These are phyloP conservation scores for Panonychus citri DNA, from an alignment of 1,140 invertebrate genomes.

Conservation along the genomic window DNA sequence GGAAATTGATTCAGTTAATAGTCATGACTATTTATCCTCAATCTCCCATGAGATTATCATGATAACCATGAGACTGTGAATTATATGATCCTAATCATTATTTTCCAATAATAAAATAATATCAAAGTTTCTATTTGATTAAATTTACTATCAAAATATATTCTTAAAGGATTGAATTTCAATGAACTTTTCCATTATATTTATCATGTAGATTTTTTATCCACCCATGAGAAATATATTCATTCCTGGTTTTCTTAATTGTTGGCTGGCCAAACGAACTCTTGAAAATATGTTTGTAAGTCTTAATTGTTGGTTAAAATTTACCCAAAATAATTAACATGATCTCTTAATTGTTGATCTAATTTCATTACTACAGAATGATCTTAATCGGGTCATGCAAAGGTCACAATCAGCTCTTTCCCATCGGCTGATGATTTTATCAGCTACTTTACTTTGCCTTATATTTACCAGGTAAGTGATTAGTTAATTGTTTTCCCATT, in stretches of 20 bases:
- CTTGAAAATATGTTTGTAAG: slow-evolving; percentile 97
- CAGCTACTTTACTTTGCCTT: slow-evolving; percentile 77
- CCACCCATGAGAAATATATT: slow-evolving; percentile 72
- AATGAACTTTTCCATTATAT: neutral
- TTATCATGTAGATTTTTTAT: slow-evolving; percentile 52
- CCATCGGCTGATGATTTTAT: slow-evolving; percentile 82
- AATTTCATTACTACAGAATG: slow-evolving; percentile 42
- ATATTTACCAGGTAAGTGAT: slow-evolving; percentile 73
- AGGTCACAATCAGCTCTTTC: slow-evolving; percentile 86
- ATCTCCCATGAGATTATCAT: too few relatives aligned
- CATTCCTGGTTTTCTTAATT: slow-evolving; percentile 91
- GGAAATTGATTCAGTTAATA: too few relatives aligned
- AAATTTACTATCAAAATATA: neutral
- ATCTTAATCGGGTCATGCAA: slow-evolving; percentile 87
- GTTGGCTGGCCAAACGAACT: slow-evolving; percentile 88
- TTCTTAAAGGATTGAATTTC: too few relatives aligned
- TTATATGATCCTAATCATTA: too few relatives aligned
- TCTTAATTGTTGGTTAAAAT: too few relatives aligned
- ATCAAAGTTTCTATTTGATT: too few relatives aligned
- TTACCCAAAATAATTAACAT: too few relatives aligned
- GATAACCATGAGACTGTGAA: too few relatives aligned
- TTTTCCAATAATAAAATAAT: too few relatives aligned
- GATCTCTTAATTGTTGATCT: too few relatives aligned
- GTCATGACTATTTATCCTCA: too few relatives aligned
- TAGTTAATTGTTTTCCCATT: too few relatives aligned